Base-by-base conservation (phyloP, 2,888 invertebrate genomes). In the Pseudanteris insignis region DNA sequence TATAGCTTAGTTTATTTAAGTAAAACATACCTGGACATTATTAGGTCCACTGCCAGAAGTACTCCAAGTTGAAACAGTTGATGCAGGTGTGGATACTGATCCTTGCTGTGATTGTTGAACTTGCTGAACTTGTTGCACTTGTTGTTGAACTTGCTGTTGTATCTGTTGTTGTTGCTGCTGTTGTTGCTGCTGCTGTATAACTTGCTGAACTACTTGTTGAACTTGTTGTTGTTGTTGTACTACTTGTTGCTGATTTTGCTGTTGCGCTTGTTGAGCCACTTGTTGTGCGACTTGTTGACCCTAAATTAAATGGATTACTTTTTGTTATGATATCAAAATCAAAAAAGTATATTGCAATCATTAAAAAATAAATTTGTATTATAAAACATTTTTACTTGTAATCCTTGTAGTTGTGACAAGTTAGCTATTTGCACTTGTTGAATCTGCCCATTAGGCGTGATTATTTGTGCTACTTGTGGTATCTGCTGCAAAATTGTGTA, bases 371-470 rank as follows among this genome's bases (percentile, higher is more conserved):
- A 4, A 5, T 21, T 5, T 7, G 7, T 21, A 4, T 21, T 4
- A 21, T n/a, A n/a, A n/a, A n/a, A n/a, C 80, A 71, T 11, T 13
- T 12, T 28, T 81, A 72, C 79, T 71, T 72, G 82, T 64, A 73
- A 74, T 65, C 71, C 76, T 64, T 81, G 81, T 55, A 72, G 77
- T 69, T 81, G 80, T 30, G 84, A 82, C 8, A 89, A 79, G 1
- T 88, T 89, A 0, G 90, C 87, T 58, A 94, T 86, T 80, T 94
- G 94, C 25, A 95, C 90, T 76, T 94, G 92, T 69, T 94, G 94
- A 48, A 94, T 89, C 75, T 93, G 94, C 0, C 94, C 94, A 41
- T 88, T 89, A 0, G 93, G 93, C 2, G 93, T 92, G n/a, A 94
- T 85, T 21, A 92, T 89, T 75, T 91, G 92, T 0, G 92, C 91